Evolutionary conservation across 2,888 invertebrate genomes (phyloP).

Genomic region (Ptychoptera contaminata): DNA sequence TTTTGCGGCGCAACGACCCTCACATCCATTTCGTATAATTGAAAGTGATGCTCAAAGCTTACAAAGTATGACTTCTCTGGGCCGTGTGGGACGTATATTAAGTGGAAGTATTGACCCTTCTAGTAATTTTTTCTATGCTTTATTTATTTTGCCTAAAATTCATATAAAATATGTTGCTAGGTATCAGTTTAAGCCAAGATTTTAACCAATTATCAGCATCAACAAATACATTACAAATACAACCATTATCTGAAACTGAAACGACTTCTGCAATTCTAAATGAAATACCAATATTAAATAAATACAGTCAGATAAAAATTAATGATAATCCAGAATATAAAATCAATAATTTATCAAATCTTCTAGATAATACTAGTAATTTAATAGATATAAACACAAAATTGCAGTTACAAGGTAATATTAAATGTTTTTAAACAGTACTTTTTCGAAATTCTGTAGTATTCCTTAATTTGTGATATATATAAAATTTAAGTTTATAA

Average conservation of each 20-base stretch:
- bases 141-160: neutral
- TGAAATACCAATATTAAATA: neutral
- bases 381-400: neutral
- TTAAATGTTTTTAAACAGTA: no score
- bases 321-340: no score
- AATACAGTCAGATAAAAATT: no score
- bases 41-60: constrained; percentile 77
- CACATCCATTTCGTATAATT: constrained; percentile 72
- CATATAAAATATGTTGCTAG: constrained; percentile 10
- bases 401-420: neutral
- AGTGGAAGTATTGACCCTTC: constrained; percentile 50
- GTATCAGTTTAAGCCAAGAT: constrained; percentile 28
- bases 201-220: constrained; percentile 18
- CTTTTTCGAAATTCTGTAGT: no score
- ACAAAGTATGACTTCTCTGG: constrained; percentile 78
- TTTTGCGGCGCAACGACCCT: constrained; percentile 45
- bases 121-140: constrained; percentile 26
- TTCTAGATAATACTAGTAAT: neutral
- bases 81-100: constrained; percentile 64
- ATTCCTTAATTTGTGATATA: no score
- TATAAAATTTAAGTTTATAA: no score
- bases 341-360: neutral
- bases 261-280: neutral
- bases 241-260: constrained; percentile 11
- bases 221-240: constrained; percentile 20